These are phyloP conservation scores for Larimichthys crocea DNA, from an alignment of 2,113 vertebrate species.

Conservation along the genomic window DNA sequence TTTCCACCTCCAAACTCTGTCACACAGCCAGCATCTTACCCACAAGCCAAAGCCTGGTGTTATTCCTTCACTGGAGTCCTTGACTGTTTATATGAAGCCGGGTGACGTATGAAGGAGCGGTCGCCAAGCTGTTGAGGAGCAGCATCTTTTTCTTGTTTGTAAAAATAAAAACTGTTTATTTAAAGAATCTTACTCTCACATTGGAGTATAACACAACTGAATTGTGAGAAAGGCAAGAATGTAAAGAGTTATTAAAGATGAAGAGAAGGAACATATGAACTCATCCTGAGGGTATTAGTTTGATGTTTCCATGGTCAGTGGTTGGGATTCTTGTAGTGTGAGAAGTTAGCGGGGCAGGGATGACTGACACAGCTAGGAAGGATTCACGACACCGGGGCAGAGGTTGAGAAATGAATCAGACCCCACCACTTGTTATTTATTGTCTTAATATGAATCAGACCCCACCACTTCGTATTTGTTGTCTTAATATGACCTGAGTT, in stretches of 20 bases:
- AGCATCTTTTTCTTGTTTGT: neutral
- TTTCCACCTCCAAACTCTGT: conserved; percentile 28
- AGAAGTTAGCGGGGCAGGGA: conserved; percentile 18
- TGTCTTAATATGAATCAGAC: conserved; percentile 23
- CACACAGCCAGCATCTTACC: neutral
- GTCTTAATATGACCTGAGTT: conserved; percentile 13
- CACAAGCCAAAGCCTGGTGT: neutral
- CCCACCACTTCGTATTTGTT: conserved; percentile 7
- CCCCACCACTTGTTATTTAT: conserved; percentile 6
- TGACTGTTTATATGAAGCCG: neutral
- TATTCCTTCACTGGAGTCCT: neutral
- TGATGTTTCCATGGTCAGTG: conserved; percentile 26
- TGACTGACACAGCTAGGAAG: conserved; percentile 6
- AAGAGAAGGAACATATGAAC: conserved; percentile 9
- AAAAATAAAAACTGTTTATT: neutral
- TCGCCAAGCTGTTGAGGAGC: neutral
- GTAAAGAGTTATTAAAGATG: neutral
- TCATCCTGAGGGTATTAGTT: conserved; percentile 3
- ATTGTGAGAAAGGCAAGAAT: neutral
- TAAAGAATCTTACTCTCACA: neutral
- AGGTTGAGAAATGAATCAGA: conserved; percentile 23
- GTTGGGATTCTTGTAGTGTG: conserved; percentile 31
- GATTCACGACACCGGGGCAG: conserved; percentile 15
- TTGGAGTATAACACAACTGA: neutral
- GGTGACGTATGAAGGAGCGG: neutral